Conservation (phyloP, 2,888 invertebrate genomes). For the Campoplex nolae region DNA sequence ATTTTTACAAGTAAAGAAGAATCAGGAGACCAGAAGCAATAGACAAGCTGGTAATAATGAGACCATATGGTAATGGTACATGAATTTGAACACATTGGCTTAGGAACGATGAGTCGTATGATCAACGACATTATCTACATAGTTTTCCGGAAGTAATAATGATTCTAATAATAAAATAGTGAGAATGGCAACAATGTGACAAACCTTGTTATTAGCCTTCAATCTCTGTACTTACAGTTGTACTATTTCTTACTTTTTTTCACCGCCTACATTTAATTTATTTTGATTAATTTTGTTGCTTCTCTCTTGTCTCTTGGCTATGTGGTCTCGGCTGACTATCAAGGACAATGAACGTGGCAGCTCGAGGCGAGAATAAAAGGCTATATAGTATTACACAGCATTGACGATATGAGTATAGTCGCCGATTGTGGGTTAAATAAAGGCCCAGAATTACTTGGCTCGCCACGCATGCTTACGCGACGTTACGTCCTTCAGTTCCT, state of each 20-base stretch:
- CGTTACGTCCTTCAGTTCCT: constrained; percentile 38
- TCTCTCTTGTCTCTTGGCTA: neutral
- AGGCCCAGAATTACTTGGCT: neutral
- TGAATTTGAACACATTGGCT: constrained; percentile 40
- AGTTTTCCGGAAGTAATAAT: constrained; percentile 35
- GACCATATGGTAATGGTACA: constrained; percentile 53
- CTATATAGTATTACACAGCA: constrained; percentile 13
- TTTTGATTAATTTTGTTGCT: neutral
- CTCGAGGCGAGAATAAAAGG: constrained; percentile 49
- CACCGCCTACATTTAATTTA: constrained; percentile 10
- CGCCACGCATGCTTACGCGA: neutral
- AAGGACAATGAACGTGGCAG: constrained; percentile 60
- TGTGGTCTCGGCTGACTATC: constrained; percentile 35
- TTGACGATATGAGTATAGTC: neutral
- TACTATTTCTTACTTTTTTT: neutral
- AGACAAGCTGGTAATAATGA: constrained; percentile 48
- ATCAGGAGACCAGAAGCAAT: constrained; percentile 23
- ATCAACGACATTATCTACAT: constrained; percentile 12
- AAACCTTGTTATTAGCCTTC: neutral
- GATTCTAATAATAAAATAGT: neutral
- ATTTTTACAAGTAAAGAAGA: neutral
- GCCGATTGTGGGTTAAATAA: neutral
- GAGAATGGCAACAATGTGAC: neutral
- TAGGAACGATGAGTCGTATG: constrained; percentile 8
- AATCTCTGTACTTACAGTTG: neutral